These are phyloP conservation scores for Sinohyriopsis cumingii DNA, from an alignment of 2,888 invertebrate species.

Conservation along the genomic window DNA sequence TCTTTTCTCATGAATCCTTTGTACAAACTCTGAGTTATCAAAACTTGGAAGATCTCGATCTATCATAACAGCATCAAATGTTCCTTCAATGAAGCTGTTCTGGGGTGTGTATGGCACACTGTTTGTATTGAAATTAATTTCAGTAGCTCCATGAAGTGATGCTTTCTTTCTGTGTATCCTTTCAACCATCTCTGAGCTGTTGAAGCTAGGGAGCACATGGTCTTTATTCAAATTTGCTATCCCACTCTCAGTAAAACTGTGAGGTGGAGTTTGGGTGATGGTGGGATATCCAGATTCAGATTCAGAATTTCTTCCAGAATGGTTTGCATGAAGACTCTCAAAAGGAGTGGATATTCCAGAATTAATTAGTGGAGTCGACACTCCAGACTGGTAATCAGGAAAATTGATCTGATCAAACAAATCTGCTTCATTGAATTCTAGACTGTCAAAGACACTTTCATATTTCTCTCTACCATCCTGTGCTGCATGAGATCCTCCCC, in stretches of 20 bases:
- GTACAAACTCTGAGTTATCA: constrained; percentile 70
- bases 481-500: too few relatives aligned
- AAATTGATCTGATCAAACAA: constrained; percentile 37
- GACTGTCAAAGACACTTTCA: constrained; percentile 21
- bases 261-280: constrained; percentile 68
- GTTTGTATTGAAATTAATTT: not conserved
- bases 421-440: constrained; percentile 45
- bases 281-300: constrained; percentile 35
- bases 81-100: constrained; percentile 49
- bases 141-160: constrained; percentile 42
- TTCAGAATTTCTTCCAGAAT: constrained; percentile 15
- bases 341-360: constrained; percentile 19
- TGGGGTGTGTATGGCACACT: constrained; percentile 53
- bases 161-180: constrained; percentile 71
- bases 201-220: constrained; percentile 70
- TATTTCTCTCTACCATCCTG: constrained; percentile 11
- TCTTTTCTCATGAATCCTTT: constrained; percentile 67
- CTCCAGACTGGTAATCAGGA: constrained; percentile 33
- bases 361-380: constrained; percentile 18
- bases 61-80: constrained; percentile 11
- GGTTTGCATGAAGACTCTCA: constrained; percentile 6
- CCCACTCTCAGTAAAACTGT: constrained; percentile 60
- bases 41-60: constrained; percentile 66
- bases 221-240: constrained; percentile 20
- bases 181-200: constrained; percentile 72